Evolutionary conservation across 2,797 vertebrate species (phyloP).

Genomic region (Schizothorax lantsangensis): DNA sequence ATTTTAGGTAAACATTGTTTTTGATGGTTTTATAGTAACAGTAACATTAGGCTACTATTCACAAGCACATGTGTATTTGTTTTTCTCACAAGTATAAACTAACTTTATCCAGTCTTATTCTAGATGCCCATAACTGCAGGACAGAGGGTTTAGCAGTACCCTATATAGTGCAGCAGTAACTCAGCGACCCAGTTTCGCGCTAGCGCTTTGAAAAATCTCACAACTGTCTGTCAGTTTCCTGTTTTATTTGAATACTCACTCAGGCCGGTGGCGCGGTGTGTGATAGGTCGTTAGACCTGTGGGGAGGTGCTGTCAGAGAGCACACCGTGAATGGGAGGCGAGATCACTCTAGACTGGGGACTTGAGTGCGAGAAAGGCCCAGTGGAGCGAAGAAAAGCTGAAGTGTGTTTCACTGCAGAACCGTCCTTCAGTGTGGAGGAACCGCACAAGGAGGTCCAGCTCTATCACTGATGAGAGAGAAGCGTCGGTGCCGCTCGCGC

Average conservation of each 20-base stretch:
- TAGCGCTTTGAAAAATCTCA: slow-evolving; percentile 41
- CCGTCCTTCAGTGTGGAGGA: not conserved
- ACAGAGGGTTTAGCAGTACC: not conserved
- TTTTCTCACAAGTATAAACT: not conserved
- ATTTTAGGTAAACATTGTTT: not conserved
- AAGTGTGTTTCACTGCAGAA: not conserved
- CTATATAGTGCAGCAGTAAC: no score
- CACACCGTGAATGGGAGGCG: slow-evolving; percentile 26
- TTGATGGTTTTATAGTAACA: not conserved
- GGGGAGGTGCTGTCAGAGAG: slow-evolving; percentile 40
- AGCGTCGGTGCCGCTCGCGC: not conserved
- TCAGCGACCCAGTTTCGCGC: slow-evolving; percentile 37
- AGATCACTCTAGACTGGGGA: slow-evolving; percentile 59
- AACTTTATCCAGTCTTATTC: not conserved
- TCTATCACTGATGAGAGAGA: not conserved
- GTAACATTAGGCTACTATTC: not conserved
- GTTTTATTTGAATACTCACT: slow-evolving; percentile 65
- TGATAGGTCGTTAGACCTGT: slow-evolving; percentile 50
- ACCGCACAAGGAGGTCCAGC: not conserved
- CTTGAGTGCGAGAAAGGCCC: slow-evolving; percentile 46
- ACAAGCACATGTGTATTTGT: not conserved
- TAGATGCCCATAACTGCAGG: not conserved
- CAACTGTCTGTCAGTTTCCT: slow-evolving; percentile 57
- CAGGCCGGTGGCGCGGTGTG: slow-evolving; percentile 1
- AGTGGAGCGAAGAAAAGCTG: slow-evolving; percentile 7